Conservation (phyloP, 2,888 invertebrate species). For the Pedicia rivosa region DNA sequence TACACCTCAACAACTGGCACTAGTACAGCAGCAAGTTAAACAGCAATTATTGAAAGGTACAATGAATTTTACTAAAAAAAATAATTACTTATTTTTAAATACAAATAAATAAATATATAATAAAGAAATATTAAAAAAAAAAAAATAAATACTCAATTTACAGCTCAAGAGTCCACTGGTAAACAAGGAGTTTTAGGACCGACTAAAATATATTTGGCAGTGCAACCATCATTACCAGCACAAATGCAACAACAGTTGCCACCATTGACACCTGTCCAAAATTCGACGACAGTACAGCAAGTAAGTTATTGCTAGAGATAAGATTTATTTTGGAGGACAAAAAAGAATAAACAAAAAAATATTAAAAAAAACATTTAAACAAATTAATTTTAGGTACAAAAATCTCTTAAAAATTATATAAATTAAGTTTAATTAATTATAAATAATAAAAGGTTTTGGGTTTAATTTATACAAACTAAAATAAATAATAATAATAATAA, state of each 20-base stretch:
- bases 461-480: no score
- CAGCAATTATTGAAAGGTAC: constrained; percentile 76
- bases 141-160: constrained; percentile 8
- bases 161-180: constrained; percentile 74
- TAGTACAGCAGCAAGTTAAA: constrained; percentile 79
- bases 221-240: constrained; percentile 46
- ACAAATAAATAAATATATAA: no score
- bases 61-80: no score
- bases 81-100: no score
- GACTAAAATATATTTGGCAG: constrained; percentile 71
- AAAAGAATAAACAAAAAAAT: no score
- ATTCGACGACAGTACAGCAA: constrained; percentile 28
- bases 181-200: constrained; percentile 74
- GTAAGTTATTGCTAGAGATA: constrained; percentile 30
- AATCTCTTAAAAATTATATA: no score
- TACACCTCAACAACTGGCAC: constrained; percentile 61
- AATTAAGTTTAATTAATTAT: no score
- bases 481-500: no score
- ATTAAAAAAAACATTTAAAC: constrained; percentile 4
- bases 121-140: constrained; percentile 1
- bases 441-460: no score
- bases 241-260: constrained; percentile 30
- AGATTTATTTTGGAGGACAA: no score
- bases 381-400: no score
- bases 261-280: constrained; percentile 35